phyloP scores from a whole-genome alignment of 2,113 vertebrate species.

The Aegithalos caudatus region DNA sequence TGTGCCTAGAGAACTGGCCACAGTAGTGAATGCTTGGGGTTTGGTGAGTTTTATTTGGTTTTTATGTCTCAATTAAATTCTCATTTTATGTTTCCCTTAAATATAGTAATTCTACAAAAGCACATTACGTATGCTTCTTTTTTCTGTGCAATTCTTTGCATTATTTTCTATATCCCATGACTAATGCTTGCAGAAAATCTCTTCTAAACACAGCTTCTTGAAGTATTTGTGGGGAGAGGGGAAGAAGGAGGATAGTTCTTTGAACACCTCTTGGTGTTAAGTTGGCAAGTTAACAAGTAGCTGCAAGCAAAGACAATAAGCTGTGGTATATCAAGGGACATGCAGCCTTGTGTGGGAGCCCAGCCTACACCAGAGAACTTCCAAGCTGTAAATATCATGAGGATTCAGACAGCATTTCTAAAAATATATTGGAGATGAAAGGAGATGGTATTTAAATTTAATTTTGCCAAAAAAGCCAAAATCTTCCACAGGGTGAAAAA shows the following conservation, averaged over 20 bases:
- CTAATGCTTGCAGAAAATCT: constrained; percentile 7
- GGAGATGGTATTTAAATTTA: background rate
- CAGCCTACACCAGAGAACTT: background rate
- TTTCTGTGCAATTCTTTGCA: background rate
- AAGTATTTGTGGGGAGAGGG: background rate
- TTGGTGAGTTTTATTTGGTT: background rate
- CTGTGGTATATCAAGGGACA: background rate
- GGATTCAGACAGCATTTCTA: background rate
- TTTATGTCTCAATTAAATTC: background rate
- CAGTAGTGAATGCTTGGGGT: background rate
- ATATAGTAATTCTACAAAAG: background rate
- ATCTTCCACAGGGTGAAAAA: background rate
- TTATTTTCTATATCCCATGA: background rate
- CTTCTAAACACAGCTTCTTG: background rate
- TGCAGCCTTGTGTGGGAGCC: background rate
- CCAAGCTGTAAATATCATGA: constrained; percentile 1
- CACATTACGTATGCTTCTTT: background rate
- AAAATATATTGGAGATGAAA: background rate
- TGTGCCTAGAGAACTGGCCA: background rate
- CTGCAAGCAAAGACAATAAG: constrained; percentile 15
- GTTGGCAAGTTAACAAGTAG: constrained; percentile 13
- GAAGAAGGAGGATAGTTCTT: background rate
- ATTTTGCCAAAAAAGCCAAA: background rate
- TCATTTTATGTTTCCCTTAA: background rate
- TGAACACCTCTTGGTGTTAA: background rate